These are phyloP conservation scores for Ctenopoma multispine DNA, from an alignment of 2,797 vertebrate genomes.

Conservation along the genomic window DNA sequence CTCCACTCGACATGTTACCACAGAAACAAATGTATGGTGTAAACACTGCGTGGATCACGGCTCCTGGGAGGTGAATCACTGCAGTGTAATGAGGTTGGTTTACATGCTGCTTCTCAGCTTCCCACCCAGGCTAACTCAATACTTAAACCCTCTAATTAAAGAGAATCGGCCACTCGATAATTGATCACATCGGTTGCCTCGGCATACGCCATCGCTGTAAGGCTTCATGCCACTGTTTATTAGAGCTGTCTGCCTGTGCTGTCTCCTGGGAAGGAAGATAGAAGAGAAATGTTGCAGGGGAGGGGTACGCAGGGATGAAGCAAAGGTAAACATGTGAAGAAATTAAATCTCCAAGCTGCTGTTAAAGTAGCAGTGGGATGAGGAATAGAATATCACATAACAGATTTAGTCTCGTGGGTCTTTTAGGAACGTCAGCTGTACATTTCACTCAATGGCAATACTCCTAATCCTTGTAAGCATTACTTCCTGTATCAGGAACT, in stretches of 20 bases:
- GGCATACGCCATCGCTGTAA: constrained; percentile 68
- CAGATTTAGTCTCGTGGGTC: constrained; percentile 44
- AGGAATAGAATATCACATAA: constrained; percentile 45
- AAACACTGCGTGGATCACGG: constrained; percentile 80
- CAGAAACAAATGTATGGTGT: constrained; percentile 86
- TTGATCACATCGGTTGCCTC: constrained; percentile 80
- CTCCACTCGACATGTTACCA: constrained; percentile 84
- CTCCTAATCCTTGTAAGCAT: constrained; percentile 12
- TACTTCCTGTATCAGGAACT: constrained; percentile 17
- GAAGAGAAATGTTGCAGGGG: constrained; percentile 46
- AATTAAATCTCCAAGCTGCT: constrained; percentile 67
- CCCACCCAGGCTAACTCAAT: constrained; percentile 78
- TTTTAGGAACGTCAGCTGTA: constrained; percentile 25
- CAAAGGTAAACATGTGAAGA: constrained; percentile 71
- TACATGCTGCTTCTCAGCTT: constrained; percentile 80
- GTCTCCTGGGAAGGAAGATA: constrained; percentile 69
- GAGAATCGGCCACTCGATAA: constrained; percentile 82
- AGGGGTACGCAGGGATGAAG: constrained; percentile 47
- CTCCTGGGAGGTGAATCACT: constrained; percentile 83
- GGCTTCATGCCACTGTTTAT: constrained; percentile 75
- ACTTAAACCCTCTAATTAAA: constrained; percentile 84
- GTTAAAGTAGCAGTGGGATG: constrained; percentile 42
- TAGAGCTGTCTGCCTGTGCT: constrained; percentile 74
- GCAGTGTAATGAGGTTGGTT: constrained; percentile 84
- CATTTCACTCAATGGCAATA: constrained; percentile 22